Conservation (phyloP, 2,113 vertebrate genomes). For the Myxocyprinus asiaticus region DNA sequence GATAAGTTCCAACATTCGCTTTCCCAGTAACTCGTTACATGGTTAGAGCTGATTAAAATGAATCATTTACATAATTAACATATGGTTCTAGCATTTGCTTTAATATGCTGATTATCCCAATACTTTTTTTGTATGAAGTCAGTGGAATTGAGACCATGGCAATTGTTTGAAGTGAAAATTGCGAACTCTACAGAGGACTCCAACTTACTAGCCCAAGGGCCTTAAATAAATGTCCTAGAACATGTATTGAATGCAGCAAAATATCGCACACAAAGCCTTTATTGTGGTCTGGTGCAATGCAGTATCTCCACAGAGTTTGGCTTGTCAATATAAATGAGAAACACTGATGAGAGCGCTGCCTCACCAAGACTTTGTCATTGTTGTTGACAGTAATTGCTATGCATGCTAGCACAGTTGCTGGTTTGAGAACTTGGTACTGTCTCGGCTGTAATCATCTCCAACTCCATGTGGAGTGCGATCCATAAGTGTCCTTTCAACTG, state of each 20-base stretch:
- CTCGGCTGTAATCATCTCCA: conserved; percentile 8
- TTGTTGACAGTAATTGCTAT: conserved; percentile 34
- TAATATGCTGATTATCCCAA: conserved; percentile 94
- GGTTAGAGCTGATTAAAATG: conserved; percentile 95
- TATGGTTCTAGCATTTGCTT: conserved; percentile 93
- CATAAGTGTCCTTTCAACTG: conserved; percentile 6
- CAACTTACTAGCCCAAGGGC: conserved; percentile 68
- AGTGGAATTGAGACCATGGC: conserved; percentile 86
- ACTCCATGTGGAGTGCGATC: conserved; percentile 27
- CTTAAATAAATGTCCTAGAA: conserved; percentile 70
- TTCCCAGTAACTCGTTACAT: conserved; percentile 91
- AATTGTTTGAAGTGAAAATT: conserved; percentile 85
- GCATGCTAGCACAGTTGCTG: neutral
- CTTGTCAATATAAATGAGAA: conserved; percentile 42
- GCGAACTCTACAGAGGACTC: conserved; percentile 77
- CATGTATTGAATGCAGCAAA: conserved; percentile 60
- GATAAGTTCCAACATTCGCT: conserved; percentile 92
- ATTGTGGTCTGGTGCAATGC: conserved; percentile 8
- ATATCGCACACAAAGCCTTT: conserved; percentile 31
- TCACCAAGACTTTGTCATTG: neutral
- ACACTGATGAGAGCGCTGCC: neutral
- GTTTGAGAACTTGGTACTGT: neutral
- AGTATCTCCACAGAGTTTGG: conserved; percentile 2
- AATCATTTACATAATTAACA: conserved; percentile 99
- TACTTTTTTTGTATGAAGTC: conserved; percentile 84